Conservation (phyloP, 2,797 vertebrate species). For the Dryobates pubescens region DNA sequence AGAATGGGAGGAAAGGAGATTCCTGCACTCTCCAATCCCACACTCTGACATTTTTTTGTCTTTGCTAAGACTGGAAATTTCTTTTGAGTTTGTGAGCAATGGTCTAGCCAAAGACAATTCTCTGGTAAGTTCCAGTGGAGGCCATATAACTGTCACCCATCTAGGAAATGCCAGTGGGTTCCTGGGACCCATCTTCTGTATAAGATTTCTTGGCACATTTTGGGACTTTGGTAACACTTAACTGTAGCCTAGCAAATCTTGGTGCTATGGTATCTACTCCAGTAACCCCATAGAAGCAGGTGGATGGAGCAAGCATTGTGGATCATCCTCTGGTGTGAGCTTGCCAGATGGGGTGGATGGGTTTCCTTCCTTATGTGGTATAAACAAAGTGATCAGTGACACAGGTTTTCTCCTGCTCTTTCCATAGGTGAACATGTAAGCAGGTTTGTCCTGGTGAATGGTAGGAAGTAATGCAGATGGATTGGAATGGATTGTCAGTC, state of each 20-base stretch:
- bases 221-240: neutral
- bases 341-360: fast-evolving
- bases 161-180: neutral
- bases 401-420: neutral
- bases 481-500: neutral
- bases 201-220: neutral
- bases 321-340: neutral
- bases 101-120: neutral
- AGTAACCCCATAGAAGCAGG: fast-evolving
- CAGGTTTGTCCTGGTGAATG: neutral
- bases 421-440: neutral
- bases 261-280: fast-evolving
- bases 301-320: neutral
- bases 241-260: fast-evolving
- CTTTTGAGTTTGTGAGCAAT: neutral
- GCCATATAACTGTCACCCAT: neutral
- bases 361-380: neutral
- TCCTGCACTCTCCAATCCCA: neutral
- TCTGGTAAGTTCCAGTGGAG: neutral
- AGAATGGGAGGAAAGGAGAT: neutral
- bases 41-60: neutral
- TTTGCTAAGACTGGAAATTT: neutral
- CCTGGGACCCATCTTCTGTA: neutral
- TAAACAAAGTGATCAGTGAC: neutral
- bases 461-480: neutral